Evolutionary conservation across 2,797 vertebrate genomes (phyloP).

Genomic region (Sebastes variabilis): DNA sequence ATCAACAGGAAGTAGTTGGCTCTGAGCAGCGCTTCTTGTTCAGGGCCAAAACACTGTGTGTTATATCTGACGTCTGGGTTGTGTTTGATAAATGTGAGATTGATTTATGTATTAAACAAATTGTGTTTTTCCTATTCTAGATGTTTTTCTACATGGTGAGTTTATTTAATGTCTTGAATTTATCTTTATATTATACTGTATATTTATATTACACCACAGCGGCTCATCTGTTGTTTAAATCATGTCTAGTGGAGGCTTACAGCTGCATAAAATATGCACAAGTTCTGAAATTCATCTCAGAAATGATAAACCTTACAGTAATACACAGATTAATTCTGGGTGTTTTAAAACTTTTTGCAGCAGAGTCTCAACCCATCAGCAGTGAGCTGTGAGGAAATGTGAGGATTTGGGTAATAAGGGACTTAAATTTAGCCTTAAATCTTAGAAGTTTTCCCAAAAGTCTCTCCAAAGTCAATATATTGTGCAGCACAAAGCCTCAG

Average conservation of each 20-base stretch:
- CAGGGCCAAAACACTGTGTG: neutral
- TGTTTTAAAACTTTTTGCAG: neutral
- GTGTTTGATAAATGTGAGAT: neutral
- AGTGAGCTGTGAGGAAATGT: too few species aligned
- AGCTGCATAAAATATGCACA: neutral
- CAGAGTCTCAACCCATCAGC: too few species aligned
- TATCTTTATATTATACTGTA: neutral
- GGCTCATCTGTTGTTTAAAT: neutral
- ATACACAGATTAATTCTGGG: neutral
- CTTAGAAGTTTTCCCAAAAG: neutral
- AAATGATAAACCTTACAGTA: neutral
- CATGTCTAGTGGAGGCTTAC: neutral
- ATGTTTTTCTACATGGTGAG: neutral
- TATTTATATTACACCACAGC: neutral
- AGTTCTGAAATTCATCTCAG: too few species aligned
- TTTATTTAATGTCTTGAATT: neutral
- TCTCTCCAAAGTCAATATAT: neutral
- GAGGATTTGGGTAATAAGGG: too few species aligned
- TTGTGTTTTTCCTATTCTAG: neutral
- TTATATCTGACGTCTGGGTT: neutral
- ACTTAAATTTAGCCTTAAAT: too few species aligned
- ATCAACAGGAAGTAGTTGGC: too few species aligned
- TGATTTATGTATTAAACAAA: neutral
- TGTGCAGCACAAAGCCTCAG: neutral
- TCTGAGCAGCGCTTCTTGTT: too few species aligned